These are phyloP conservation scores for Cossypha caffra DNA, from an alignment of 2,797 vertebrate genomes.

Conservation along the genomic window DNA sequence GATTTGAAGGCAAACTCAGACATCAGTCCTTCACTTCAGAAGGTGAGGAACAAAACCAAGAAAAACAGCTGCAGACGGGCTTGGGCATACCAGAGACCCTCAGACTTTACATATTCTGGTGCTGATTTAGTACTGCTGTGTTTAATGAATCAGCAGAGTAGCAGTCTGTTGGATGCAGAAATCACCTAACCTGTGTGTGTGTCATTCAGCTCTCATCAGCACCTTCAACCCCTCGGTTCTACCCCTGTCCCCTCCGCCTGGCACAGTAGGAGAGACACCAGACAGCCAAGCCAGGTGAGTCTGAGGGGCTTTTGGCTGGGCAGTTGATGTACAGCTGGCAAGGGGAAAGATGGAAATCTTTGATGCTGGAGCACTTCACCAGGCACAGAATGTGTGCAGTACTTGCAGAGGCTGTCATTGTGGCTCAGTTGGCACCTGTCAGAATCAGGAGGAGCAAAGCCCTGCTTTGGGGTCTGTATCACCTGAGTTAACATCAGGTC, in stretches of 20 bases:
- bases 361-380: neutral
- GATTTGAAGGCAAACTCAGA: neutral
- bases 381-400: neutral
- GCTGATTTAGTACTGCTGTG: neutral
- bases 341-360: neutral
- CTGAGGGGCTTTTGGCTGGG: neutral
- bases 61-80: neutral
- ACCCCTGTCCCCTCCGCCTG: neutral
- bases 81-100: neutral
- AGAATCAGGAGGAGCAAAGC: neutral
- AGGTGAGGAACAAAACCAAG: neutral
- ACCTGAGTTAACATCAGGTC: neutral
- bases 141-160: neutral
- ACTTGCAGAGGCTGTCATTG: neutral
- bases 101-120: neutral
- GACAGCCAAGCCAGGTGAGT: slow-evolving; percentile 50
- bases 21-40: neutral
- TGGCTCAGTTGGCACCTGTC: neutral
- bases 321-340: neutral
- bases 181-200: neutral
- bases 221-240: slow-evolving; percentile 66
- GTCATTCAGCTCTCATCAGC: slow-evolving; percentile 66
- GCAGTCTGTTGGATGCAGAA: neutral
- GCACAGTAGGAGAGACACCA: neutral
- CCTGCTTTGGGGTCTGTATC: neutral